Base-by-base conservation (phyloP, 2,888 invertebrate species). In the Glomeris marginata region DNA sequence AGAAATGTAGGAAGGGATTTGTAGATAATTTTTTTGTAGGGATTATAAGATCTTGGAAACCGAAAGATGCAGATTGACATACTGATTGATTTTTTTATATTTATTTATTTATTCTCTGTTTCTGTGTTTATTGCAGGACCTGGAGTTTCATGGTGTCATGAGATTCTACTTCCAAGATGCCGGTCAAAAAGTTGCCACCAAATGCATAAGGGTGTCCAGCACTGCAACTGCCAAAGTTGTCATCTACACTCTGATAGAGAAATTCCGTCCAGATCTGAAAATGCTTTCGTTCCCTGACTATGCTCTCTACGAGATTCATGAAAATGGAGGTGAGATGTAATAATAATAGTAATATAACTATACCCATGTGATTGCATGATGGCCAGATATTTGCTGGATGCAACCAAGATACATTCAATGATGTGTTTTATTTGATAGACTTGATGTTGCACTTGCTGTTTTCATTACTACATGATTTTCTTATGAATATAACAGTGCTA, bases 141-240 rank as follows among this genome's bases (percentile, higher is more conserved):
- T 94, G 70, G 92, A 97, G 69, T 97, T 98, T 71, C 92, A 95
- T 71, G 98, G 98, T 44, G 98, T 98, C 53, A 98, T 98, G 91
- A 80, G 98, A 61, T 98, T 97, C 73, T 98, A 95, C 72, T 98
- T 94, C 69, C 95, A 97, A 84, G 97, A 97, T 70, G 86, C 88
- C 49, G 94, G 92, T 45, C 91, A 94, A 71, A 95, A 95, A 73
- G 92, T 97, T 53, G 91, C 95, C 49, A 98, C 98, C 43, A 98
- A 98, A 73, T 98, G 98, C 70, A 92, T 98, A 61, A 80, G 97
- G 50, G 97, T 98, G 45, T 87, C 95, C 45, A 92, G 91, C 53
- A 90, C 92, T 59, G 97, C 97, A 44, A 92, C 91, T 40, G 88
- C 94, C 56, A 80, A 82, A 66, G 92, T 92, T 66, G 95, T 98